Evolutionary conservation across 2,797 vertebrate genomes (phyloP).

Genomic region (Hybognathus amarus): DNA sequence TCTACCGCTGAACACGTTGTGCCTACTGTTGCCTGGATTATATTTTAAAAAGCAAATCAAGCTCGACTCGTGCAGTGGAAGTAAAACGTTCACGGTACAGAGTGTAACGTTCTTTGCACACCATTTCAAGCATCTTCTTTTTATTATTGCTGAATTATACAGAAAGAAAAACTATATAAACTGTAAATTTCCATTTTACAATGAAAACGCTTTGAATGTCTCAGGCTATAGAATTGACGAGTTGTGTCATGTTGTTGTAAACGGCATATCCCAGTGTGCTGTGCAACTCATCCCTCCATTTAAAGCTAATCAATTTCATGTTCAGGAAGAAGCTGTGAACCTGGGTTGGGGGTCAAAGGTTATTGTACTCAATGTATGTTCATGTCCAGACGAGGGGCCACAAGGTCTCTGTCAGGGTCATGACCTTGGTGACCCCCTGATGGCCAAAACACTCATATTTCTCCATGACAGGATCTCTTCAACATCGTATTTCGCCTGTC

Average conservation of each 20-base stretch:
- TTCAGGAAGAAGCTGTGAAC: slow-evolving; percentile 74
- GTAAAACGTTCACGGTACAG: slow-evolving; percentile 25
- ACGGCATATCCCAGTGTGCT: not conserved
- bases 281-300: slow-evolving; percentile 19
- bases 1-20: slow-evolving; percentile 64
- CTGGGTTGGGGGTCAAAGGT: slow-evolving; percentile 75
- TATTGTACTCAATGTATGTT: slow-evolving; percentile 73
- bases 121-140: not conserved
- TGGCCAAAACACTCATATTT: slow-evolving; percentile 51
- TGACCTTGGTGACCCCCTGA: slow-evolving; percentile 72
- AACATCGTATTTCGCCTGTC: slow-evolving; percentile 43
- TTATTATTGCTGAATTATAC: not conserved
- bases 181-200: not conserved
- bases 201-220: not conserved
- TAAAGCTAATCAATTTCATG: slow-evolving; percentile 42
- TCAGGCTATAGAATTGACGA: not conserved
- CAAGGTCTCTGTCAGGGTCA: slow-evolving; percentile 76
- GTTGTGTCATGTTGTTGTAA: slow-evolving; percentile 41
- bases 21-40: slow-evolving; percentile 63
- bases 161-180: not conserved
- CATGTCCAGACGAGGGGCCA: slow-evolving; percentile 73
- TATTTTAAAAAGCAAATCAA: slow-evolving; percentile 60
- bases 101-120: slow-evolving; percentile 7
- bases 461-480: slow-evolving; percentile 26
- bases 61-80: slow-evolving; percentile 51